Conservation (phyloP, 2,113 vertebrate species). For the Oryzias curvinotus region DNA sequence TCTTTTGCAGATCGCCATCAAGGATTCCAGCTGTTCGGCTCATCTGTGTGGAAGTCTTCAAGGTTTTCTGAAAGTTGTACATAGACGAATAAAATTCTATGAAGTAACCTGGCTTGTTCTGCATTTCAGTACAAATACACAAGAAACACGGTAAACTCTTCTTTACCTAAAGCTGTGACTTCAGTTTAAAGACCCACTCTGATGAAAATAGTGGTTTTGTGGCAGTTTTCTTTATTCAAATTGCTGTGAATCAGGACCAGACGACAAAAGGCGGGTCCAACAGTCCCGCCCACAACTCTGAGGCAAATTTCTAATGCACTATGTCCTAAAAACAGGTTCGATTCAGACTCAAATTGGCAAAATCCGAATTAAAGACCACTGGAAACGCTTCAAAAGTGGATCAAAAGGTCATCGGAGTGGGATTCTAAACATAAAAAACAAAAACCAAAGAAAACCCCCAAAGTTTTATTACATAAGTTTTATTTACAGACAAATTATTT, state of each 20-base stretch:
- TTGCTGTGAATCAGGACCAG: no score
- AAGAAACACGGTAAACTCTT: no score
- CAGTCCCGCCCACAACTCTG: no score
- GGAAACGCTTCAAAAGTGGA: no score
- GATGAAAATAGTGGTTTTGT: neutral
- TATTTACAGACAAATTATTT: conserved; percentile 78
- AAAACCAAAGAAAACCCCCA: no score
- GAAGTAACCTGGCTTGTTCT: neutral
- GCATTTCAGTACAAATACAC: neutral
- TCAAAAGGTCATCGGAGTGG: no score
- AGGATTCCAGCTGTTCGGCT: conserved; percentile 1
- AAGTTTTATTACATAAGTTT: conserved; percentile 57
- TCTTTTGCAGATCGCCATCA: conserved; percentile 13
- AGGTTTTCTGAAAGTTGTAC: conserved; percentile 55
- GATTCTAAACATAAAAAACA: neutral
- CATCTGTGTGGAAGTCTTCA: conserved; percentile 16
- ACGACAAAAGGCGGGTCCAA: no score
- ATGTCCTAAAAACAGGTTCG: neutral
- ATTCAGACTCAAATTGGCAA: no score
- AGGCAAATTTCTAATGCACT: neutral
- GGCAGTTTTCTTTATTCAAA: neutral
- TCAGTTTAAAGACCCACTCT: neutral
- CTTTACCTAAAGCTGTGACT: no score
- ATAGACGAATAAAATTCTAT: conserved; percentile 65
- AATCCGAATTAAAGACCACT: neutral